Conservation (phyloP, 2,113 vertebrate species). For the Oryzias javanicus region DNA sequence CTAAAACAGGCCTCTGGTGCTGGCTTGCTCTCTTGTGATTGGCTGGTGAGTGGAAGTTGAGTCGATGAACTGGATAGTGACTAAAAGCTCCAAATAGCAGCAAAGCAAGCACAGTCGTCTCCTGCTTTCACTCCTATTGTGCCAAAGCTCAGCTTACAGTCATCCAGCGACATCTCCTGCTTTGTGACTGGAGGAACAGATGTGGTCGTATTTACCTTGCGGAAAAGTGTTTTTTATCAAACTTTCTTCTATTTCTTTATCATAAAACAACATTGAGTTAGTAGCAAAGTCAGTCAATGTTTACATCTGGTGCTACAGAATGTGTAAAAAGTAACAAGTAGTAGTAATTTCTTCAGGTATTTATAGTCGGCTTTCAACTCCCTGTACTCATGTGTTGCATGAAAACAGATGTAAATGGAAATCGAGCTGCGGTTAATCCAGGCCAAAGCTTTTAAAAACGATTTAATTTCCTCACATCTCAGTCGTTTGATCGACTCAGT, state of each 20-base stretch:
- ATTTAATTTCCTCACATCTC: constrained; percentile 47
- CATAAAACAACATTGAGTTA: constrained; percentile 9
- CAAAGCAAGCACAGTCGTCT: constrained; percentile 50
- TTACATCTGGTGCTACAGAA: neutral
- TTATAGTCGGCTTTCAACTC: constrained; percentile 14
- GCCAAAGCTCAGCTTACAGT: constrained; percentile 17
- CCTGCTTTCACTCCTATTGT: constrained; percentile 16
- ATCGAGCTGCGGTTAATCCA: constrained; percentile 49
- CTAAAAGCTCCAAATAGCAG: constrained; percentile 67
- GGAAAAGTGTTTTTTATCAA: neutral
- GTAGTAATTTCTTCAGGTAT: constrained; percentile 9
- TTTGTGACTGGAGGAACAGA: neutral
- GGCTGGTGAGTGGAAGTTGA: constrained; percentile 57
- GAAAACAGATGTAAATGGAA: constrained; percentile 32
- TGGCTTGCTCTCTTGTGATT: constrained; percentile 37
- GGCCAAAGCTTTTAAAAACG: constrained; percentile 40
- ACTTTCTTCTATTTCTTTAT: constrained; percentile 1
- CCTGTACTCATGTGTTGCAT: constrained; percentile 22
- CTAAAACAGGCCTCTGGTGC: constrained; percentile 66
- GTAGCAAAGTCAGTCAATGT: constrained; percentile 3
- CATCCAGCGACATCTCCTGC: constrained; percentile 2
- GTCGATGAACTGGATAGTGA: constrained; percentile 70
- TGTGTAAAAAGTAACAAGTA: constrained; percentile 3
- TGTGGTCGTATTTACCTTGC: neutral
- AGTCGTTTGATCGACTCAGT: too few species aligned